Conservation (phyloP, 2,888 invertebrate genomes). For the Philereme vetulata region DNA sequence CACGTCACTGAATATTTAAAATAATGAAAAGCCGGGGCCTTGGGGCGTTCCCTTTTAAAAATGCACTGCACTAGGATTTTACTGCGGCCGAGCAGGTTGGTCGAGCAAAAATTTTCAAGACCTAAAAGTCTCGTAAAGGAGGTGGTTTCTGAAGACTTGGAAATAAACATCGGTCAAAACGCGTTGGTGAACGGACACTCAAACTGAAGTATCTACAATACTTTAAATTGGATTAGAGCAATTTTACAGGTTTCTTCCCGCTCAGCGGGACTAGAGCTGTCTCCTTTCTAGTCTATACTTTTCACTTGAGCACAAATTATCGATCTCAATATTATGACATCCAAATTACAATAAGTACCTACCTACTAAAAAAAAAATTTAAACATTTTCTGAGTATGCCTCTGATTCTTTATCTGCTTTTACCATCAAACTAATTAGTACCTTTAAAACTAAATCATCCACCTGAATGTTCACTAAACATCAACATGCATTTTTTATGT, state of each 20-base stretch:
- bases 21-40: conserved; percentile 75
- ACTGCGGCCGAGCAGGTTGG: conserved; percentile 79
- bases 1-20: conserved; percentile 81
- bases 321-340: background rate
- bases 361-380: no score
- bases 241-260: conserved; percentile 26
- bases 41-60: conserved; percentile 81
- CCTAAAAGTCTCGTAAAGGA: conserved; percentile 74
- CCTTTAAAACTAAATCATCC: no score
- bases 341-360: no score
- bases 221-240: conserved; percentile 35
- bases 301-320: background rate
- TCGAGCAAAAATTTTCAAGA: conserved; percentile 68
- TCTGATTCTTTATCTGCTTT: no score
- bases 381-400: no score
- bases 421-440: no score
- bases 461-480: no score
- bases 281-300: conserved; percentile 10
- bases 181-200: conserved; percentile 48
- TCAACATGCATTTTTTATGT: no score
- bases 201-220: conserved; percentile 46
- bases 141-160: conserved; percentile 58
- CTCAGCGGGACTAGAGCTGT: conserved; percentile 17
- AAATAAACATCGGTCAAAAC: conserved; percentile 56
- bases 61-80: conserved; percentile 81